phyloP scores from a whole-genome alignment of 1,140 invertebrate genomes.

The Brachionus angularis region DNA sequence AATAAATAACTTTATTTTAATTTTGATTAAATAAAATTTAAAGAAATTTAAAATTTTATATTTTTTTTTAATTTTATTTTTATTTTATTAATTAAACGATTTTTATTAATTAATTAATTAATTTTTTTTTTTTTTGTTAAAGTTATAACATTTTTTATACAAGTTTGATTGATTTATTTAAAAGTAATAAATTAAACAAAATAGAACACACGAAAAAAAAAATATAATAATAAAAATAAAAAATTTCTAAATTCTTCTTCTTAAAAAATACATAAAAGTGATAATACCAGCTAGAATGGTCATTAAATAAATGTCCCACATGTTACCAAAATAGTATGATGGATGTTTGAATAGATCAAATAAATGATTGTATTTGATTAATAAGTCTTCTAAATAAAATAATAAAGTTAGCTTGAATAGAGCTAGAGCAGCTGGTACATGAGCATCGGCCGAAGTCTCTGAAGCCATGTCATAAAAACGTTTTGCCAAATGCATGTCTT shows the following conservation, averaged over 20 bases:
- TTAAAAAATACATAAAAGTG: conserved; percentile 17
- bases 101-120: too few species aligned
- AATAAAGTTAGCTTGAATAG: conserved; percentile 69
- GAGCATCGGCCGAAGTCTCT: conserved; percentile 85
- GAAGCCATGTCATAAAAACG: conserved; percentile 94
- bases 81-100: background rate
- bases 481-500: conserved; percentile 69
- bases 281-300: conserved; percentile 17
- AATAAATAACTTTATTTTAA: too few species aligned
- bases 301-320: conserved; percentile 44
- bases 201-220: background rate
- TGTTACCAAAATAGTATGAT: background rate
- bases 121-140: too few species aligned
- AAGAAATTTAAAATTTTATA: too few species aligned
- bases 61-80: background rate
- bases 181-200: conserved; percentile 1
- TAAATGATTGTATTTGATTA: background rate
- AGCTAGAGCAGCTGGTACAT: conserved; percentile 86
- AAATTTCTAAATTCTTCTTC: conserved; percentile 11
- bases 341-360: conserved; percentile 1
- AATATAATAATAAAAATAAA: conserved; percentile 1
- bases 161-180: background rate
- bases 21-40: background rate
- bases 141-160: too few species aligned
- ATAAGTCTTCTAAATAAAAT: background rate